These are phyloP conservation scores for Chrysotoxum bicinctum DNA, from an alignment of 2,888 invertebrate species.

Conservation along the genomic window DNA sequence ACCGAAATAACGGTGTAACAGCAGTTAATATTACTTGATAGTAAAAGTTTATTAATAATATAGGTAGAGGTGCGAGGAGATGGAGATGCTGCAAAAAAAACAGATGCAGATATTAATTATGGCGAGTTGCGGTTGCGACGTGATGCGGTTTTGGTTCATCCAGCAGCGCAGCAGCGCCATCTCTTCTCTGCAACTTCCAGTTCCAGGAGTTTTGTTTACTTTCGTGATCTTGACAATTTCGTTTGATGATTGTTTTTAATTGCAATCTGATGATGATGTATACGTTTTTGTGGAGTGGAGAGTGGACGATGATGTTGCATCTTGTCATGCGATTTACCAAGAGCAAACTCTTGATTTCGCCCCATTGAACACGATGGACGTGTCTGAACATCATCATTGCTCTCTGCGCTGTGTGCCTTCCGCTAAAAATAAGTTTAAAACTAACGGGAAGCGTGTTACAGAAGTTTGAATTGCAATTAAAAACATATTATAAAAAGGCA, in stretches of 20 bases:
- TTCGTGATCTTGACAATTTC: slow-evolving; percentile 72
- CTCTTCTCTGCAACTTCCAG: not conserved
- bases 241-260: slow-evolving; percentile 71
- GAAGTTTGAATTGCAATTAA: slow-evolving; percentile 45
- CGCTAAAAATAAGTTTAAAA: slow-evolving; percentile 39
- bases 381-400: slow-evolving; percentile 14
- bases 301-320: slow-evolving; percentile 41
- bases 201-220: slow-evolving; percentile 62
- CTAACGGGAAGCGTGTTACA: slow-evolving; percentile 56
- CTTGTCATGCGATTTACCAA: slow-evolving; percentile 54
- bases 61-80: slow-evolving; percentile 1
- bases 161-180: not conserved
- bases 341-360: slow-evolving; percentile 36
- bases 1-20: slow-evolving; percentile 65
- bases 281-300: slow-evolving; percentile 15
- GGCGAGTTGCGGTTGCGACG: slow-evolving; percentile 19
- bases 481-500: slow-evolving; percentile 38
- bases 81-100: slow-evolving; percentile 8
- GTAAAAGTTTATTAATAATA: slow-evolving; percentile 68
- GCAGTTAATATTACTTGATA: slow-evolving; percentile 64
- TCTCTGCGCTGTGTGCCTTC: not conserved
- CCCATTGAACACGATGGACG: slow-evolving; percentile 18
- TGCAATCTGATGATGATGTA: slow-evolving; percentile 61
- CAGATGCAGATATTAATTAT: slow-evolving; percentile 66
- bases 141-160: not conserved